A percentile compares a stretch with the other conserved stretches of the same genome.
phyloP scores from a whole-genome alignment of 1,140 invertebrate genomes.

The Drosophila albomicans region DNA sequence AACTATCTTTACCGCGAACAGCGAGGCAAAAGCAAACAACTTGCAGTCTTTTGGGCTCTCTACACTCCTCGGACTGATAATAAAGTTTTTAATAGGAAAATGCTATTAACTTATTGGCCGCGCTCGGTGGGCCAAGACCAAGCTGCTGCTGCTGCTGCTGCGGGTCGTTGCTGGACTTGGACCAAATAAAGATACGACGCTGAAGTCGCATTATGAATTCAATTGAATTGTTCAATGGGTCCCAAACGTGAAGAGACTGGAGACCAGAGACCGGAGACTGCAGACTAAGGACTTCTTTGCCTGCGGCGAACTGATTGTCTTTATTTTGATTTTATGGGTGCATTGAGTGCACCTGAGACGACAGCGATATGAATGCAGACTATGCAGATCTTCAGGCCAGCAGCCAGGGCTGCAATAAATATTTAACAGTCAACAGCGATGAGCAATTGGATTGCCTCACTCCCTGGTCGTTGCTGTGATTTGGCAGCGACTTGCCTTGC shows the following conservation, averaged over 20 bases:
- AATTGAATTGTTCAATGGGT: slow-evolving; percentile 76
- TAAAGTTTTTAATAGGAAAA: slow-evolving; percentile 83
- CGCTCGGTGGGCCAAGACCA: slow-evolving; percentile 37
- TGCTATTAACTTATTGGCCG: slow-evolving; percentile 77
- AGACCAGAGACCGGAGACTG: neutral
- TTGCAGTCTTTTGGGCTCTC: neutral
- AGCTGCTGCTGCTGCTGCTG: no score
- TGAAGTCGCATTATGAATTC: slow-evolving; percentile 53
- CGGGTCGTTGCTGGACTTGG: slow-evolving; percentile 14
- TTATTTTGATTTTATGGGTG: slow-evolving; percentile 55
- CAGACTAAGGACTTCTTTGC: neutral
- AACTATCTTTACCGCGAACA: slow-evolving; percentile 65
- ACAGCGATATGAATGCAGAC: slow-evolving; percentile 34
- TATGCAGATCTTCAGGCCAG: slow-evolving; percentile 35
- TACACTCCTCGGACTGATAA: slow-evolving; percentile 58
- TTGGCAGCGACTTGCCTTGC: slow-evolving; percentile 53
- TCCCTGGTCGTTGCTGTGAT: slow-evolving; percentile 39
- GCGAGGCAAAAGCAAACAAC: neutral
- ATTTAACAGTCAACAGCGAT: neutral
- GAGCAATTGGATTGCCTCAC: neutral
- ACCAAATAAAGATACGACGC: slow-evolving; percentile 24
- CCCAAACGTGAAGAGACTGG: slow-evolving; percentile 6
- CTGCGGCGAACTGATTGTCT: slow-evolving; percentile 46
- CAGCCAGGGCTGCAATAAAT: slow-evolving; percentile 32
- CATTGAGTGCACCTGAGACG: slow-evolving; percentile 46